A percentile compares a stretch with the other conserved stretches of the same genome.
phyloP scores from a whole-genome alignment of 1,140 invertebrate genomes.

The Bombus haemorrhoidalis region DNA sequence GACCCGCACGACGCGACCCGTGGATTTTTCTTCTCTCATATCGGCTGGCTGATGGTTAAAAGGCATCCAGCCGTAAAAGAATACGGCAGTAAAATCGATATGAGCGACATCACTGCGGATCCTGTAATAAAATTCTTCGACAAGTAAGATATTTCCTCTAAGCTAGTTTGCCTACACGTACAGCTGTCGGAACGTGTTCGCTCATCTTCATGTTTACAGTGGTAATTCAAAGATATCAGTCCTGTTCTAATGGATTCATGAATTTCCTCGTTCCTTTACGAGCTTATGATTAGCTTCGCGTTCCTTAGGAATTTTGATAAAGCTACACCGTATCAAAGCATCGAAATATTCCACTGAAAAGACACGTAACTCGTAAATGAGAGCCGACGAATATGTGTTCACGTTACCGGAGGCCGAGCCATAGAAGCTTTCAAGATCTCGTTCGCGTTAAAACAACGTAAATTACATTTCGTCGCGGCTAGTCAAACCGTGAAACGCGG shows the following conservation, averaged over 20 bases:
- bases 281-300: not conserved
- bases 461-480: not conserved
- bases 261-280: not conserved
- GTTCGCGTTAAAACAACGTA: not conserved
- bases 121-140: constrained; percentile 90
- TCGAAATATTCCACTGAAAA: not conserved
- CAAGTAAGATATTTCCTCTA: constrained; percentile 80
- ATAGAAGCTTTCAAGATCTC: not conserved
- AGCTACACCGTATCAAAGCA: not conserved
- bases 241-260: not conserved
- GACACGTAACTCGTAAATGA: not conserved
- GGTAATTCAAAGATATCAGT: not conserved
- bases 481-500: not conserved
- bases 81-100: constrained; percentile 86
- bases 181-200: not conserved
- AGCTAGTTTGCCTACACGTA: not conserved
- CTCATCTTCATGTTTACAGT: not conserved
- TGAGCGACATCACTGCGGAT: constrained; percentile 89
- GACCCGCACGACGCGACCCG: constrained; percentile 92
- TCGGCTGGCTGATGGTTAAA: constrained; percentile 91
- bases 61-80: constrained; percentile 90
- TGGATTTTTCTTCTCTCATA: constrained; percentile 93
- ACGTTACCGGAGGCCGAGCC: not conserved
- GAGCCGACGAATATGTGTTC: not conserved
- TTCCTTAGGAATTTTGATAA: not conserved